A percentile compares a stretch with the other conserved stretches of the same genome.
These are phyloP conservation scores for Merluccius polli DNA, from an alignment of 2,797 vertebrate genomes.

Conservation along the genomic window DNA sequence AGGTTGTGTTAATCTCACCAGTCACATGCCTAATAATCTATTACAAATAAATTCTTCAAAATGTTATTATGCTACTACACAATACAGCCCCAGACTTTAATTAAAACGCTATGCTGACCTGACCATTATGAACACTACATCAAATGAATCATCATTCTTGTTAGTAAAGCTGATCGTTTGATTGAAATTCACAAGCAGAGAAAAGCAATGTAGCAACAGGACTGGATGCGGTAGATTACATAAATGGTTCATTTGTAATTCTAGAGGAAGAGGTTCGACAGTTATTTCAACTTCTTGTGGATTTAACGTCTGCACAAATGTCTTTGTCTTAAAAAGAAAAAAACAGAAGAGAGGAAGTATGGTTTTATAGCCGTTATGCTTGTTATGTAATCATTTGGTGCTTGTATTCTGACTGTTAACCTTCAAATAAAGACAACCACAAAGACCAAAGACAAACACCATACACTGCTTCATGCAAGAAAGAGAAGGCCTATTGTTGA, in stretches of 20 bases:
- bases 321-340: no score
- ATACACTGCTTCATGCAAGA: no score
- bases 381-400: background rate
- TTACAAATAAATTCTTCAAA: background rate
- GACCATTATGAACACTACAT: no score
- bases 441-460: no score
- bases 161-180: background rate
- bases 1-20: no score
- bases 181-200: background rate
- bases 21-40: background rate
- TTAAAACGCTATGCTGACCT: no score
- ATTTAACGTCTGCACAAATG: background rate
- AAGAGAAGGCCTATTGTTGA: no score
- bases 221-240: background rate
- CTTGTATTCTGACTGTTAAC: background rate
- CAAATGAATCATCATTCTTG: background rate
- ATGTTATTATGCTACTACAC: background rate
- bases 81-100: no score
- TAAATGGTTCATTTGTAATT: background rate
- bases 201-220: background rate
- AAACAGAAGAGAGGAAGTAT: background rate
- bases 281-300: background rate
- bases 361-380: background rate
- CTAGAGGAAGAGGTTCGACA: background rate
- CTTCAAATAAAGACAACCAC: background rate